Conservation (phyloP, 2,797 vertebrate genomes). For the Poeciliopsis presidionis region DNA sequence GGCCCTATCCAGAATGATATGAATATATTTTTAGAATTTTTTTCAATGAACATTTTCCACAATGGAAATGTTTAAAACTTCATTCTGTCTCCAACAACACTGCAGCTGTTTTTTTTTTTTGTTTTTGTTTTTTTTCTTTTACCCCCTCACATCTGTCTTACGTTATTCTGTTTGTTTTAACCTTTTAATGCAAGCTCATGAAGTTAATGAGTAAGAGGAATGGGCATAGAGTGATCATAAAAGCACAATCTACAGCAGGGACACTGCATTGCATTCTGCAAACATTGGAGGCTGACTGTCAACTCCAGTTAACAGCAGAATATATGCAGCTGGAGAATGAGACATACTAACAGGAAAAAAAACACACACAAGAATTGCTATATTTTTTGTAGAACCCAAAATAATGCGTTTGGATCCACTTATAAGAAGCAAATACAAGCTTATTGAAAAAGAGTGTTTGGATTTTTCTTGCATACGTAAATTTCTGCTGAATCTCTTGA, state of each 20-base stretch:
- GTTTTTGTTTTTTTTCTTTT: no score
- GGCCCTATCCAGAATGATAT: background rate
- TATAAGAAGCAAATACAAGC: background rate
- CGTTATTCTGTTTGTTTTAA: background rate
- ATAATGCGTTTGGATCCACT: background rate
- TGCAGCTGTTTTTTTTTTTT: background rate
- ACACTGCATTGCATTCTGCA: background rate
- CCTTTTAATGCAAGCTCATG: constrained; percentile 3
- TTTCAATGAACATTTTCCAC: background rate
- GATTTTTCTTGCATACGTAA: background rate
- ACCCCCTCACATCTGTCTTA: background rate
- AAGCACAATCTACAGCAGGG: background rate
- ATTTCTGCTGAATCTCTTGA: background rate
- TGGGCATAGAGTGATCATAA: background rate
- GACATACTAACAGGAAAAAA: background rate
- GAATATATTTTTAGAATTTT: background rate
- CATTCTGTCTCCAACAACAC: background rate
- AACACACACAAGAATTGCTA: background rate
- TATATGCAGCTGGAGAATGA: background rate
- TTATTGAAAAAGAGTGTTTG: background rate
- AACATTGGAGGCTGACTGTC: background rate
- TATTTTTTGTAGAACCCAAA: background rate
- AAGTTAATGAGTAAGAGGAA: background rate
- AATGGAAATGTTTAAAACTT: background rate
- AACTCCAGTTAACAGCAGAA: background rate